Evolutionary conservation across 2,797 vertebrate genomes (phyloP), one percentile per base, ranked within the genome.

Genomic region (Semotilus atromaculatus): DNA sequence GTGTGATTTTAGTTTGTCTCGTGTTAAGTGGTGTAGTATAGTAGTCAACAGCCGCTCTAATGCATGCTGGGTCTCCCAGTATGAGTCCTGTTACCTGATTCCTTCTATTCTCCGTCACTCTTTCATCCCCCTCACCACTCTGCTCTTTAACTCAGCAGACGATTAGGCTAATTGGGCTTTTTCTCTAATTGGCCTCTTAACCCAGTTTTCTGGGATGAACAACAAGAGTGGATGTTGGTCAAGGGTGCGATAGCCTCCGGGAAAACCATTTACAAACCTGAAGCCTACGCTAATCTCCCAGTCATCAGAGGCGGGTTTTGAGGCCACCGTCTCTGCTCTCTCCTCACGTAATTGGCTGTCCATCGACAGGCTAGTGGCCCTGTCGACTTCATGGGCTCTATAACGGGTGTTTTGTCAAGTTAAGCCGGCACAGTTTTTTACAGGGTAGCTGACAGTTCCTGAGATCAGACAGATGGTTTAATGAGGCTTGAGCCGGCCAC

Each of bases 121-220:
- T 84, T 89, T 64, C 48, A 79, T 72, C 76, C 48, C 77, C 75
- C 85, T 85, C 66, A 77, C 34, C 66, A 81, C 87, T 78, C 88
- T 71, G 66, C 84, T 79, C 82, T 86, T 87, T 68, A 86, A 85
- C 68, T 89, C 88, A 77, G 83, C 71, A 88, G 88, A 88, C 13
- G 76, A 92, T 93, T 93, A 92, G 84, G 67, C 89, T 93, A 92
- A 94, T 93, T 92, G 91, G 89, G 89, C 88, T 89, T 87, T 90
- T 88, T 88, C 85, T 85, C 89, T 93, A 92, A 94, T 93, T 93
- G 92, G 88, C 84, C 86, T 88, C 83, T 91, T 94, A 90, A 93
- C 91, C 92, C 90, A 92, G 76, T 93, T 93, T 90, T 83, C 89
- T 78, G 29, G 82, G 91, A 86, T 83, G 83, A 60, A 67, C 64